Percentiles rank a stretch among this genome's conserved stretches.
phyloP scores from a whole-genome alignment of 2,797 vertebrate genomes.

The Myiotriccus ornatus region DNA sequence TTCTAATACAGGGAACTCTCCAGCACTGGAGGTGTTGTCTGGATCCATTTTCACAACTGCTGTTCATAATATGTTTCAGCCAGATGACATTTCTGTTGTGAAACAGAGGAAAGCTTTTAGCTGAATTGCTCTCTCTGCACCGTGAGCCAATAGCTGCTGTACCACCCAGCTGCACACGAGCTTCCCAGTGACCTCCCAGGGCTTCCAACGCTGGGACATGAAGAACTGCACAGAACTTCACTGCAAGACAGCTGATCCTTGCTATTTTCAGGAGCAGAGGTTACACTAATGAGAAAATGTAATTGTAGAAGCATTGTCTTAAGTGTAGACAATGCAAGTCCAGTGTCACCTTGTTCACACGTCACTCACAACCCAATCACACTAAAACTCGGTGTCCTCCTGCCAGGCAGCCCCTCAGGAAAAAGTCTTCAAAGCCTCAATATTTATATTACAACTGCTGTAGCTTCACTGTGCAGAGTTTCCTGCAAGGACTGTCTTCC shows the following conservation, averaged over 20 bases:
- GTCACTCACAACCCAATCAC: not conserved
- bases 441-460: not conserved
- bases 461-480: not conserved
- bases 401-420: not conserved
- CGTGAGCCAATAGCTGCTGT: not conserved
- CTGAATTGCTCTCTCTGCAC: not conserved
- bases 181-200: not conserved
- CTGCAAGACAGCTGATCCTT: not conserved
- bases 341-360: not conserved
- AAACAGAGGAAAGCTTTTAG: conserved; percentile 18
- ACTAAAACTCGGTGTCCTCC: accelerated
- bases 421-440: not conserved
- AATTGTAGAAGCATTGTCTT: not conserved
- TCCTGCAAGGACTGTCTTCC: not conserved
- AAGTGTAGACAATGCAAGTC: not conserved
- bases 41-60: not conserved
- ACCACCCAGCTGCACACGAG: accelerated
- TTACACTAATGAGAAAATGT: not conserved
- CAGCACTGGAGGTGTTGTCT: not conserved
- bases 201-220: not conserved
- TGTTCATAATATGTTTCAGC: not conserved
- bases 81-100: not conserved
- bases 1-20: conserved; percentile 1
- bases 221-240: not conserved
- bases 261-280: not conserved